phyloP scores from a whole-genome alignment of 2,888 invertebrate genomes.

The Capitulum mitella region DNA sequence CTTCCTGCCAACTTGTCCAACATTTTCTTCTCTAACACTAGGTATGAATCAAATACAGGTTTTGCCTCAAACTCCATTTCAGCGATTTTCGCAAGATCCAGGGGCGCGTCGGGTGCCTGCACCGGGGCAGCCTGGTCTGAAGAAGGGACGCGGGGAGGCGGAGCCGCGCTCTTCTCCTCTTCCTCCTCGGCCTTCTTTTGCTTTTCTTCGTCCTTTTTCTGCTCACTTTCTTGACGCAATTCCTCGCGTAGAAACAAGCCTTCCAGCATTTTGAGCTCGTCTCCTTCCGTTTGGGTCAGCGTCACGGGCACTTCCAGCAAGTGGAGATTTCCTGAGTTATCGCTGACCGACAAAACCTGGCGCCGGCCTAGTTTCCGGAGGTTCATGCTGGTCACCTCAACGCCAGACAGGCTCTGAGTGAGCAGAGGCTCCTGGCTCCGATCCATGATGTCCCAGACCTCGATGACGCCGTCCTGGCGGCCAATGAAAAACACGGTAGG shows the following conservation, averaged over 20 bases:
- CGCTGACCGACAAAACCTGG: background rate
- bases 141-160: background rate
- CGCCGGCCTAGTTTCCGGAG: background rate
- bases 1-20: background rate
- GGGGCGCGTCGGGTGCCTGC: no score
- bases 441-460: slow-evolving; percentile 70
- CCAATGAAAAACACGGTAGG: slow-evolving; percentile 64
- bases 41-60: background rate
- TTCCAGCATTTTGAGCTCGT: background rate
- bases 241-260: background rate
- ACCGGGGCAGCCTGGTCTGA: background rate
- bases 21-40: background rate
- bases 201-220: background rate
- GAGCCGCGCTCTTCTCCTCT: background rate
- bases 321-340: background rate
- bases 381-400: slow-evolving; percentile 56
- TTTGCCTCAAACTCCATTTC: background rate
- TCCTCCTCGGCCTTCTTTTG: background rate
- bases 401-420: slow-evolving; percentile 58
- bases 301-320: background rate
- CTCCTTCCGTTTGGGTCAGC: background rate
- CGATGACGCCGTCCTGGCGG: slow-evolving; percentile 64
- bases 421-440: slow-evolving; percentile 61
- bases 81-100: background rate
- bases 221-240: background rate